phyloP scores from a whole-genome alignment of 1,140 invertebrate genomes.

The Calliphora vicina region DNA sequence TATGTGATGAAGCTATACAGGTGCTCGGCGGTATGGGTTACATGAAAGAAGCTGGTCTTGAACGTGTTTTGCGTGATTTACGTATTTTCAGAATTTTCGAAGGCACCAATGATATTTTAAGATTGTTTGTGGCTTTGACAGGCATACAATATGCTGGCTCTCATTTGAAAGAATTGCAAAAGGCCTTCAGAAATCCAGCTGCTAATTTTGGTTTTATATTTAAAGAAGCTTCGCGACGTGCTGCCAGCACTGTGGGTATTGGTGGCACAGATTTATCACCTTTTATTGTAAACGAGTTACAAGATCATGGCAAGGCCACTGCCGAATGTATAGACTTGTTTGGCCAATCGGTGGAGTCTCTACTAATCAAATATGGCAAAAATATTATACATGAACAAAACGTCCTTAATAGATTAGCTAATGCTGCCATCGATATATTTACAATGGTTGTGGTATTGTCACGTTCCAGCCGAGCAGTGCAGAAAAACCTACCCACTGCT shows the following conservation, averaged over 20 bases:
- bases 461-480: constrained; percentile 78
- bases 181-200: constrained; percentile 86
- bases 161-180: constrained; percentile 85
- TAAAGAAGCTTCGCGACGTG: constrained; percentile 84
- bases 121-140: constrained; percentile 95
- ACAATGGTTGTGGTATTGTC: constrained; percentile 86
- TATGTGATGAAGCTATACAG: constrained; percentile 98
- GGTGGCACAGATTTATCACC: constrained; percentile 67
- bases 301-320: constrained; percentile 71
- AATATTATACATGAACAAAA: constrained; percentile 92
- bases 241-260: constrained; percentile 79
- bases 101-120: constrained; percentile 97
- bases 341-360: constrained; percentile 82
- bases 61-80: constrained; percentile 91
- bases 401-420: constrained; percentile 86
- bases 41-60: constrained; percentile 92
- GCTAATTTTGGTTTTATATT: constrained; percentile 87
- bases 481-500: constrained; percentile 73
- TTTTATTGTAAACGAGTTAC: constrained; percentile 74
- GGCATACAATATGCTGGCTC: constrained; percentile 89
- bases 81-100: constrained; percentile 99
- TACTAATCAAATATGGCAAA: constrained; percentile 90
- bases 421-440: constrained; percentile 93
- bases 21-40: constrained; percentile 93
- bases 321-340: constrained; percentile 80